Base-by-base conservation (phyloP, 1,140 invertebrate species). In the Metopolophium dirhodum region DNA sequence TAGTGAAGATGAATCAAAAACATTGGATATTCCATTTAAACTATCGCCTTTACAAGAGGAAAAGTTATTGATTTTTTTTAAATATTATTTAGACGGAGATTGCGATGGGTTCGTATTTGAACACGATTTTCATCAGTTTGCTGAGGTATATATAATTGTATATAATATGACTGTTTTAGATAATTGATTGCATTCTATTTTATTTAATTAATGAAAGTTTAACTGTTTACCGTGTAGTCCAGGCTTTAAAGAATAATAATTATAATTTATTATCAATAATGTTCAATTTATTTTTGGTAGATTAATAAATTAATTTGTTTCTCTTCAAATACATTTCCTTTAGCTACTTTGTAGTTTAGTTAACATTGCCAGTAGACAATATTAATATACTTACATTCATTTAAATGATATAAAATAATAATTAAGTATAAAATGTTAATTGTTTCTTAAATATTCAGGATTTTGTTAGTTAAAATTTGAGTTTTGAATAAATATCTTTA, bases 41-140 rank as follows among this genome's bases (percentile, higher is more conserved):
- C 95, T 97, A 47, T 96, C 96, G 90, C 95, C 95, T 23, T 96
- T 96, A 51, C 97, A 97, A 94, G 96, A 95, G 49, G 96, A 97
- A 94, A 97, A 97, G 95, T 95, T 97, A 95, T 96, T 96, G 0
- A 96, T 97, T 93, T 97, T 97, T 95, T 97, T 97, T 95, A 96
- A 96, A 0, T 96, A 96, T 94, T 95, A 97, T 4, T 95, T 97
- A 77, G 97, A 97, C 94, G 96, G 96, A 94, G 97, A 97, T 94
- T 95, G 96, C 47, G 97, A 97, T 95, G 96, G 97, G 95, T 96
- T 97, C 91, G 96, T 97, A 82, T 96, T 95, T 77, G 96, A 96
- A 93, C 96, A 97, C 94, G 97, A 97, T 95, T 97, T 97, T 94
- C 96, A 97, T 94, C 95, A 96, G 83, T 96, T 97, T 94, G 96